phyloP scores from a whole-genome alignment of 2,888 invertebrate genomes.

The Cheilosia vulpina region DNA sequence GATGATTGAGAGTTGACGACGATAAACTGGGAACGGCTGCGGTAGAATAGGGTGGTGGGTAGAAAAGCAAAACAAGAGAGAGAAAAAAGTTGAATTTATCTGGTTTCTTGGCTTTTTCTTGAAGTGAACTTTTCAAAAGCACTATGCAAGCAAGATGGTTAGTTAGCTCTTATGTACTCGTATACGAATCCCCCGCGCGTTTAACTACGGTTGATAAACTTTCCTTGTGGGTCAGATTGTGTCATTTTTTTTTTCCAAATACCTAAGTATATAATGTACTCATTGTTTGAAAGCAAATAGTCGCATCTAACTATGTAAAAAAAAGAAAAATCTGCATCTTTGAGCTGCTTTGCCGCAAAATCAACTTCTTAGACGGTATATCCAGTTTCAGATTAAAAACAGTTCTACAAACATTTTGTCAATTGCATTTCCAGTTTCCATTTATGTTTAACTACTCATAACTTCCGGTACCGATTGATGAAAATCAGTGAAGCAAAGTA shows the following conservation, averaged over 20 bases:
- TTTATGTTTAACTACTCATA: no score
- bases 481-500: no score
- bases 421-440: no score
- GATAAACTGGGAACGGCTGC: slow-evolving; percentile 47
- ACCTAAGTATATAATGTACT: no score
- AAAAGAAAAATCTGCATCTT: no score
- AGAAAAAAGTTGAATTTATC: slow-evolving; percentile 55
- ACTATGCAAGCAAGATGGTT: slow-evolving; percentile 8
- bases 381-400: no score
- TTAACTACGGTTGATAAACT: slow-evolving; percentile 8
- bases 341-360: no score
- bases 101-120: slow-evolving; percentile 43
- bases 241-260: not conserved
- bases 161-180: slow-evolving; percentile 4
- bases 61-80: slow-evolving; percentile 44
- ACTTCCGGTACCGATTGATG: no score
- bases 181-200: not conserved
- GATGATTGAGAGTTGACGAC: slow-evolving; percentile 49
- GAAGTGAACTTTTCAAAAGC: slow-evolving; percentile 40
- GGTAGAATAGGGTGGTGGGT: slow-evolving; percentile 47
- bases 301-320: no score
- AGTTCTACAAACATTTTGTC: no score
- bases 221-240: slow-evolving; percentile 1
- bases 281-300: no score
- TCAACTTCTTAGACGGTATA: no score